Base-by-base conservation (phyloP, 2,113 vertebrate genomes). In the Thamnaconus septentrionalis region DNA sequence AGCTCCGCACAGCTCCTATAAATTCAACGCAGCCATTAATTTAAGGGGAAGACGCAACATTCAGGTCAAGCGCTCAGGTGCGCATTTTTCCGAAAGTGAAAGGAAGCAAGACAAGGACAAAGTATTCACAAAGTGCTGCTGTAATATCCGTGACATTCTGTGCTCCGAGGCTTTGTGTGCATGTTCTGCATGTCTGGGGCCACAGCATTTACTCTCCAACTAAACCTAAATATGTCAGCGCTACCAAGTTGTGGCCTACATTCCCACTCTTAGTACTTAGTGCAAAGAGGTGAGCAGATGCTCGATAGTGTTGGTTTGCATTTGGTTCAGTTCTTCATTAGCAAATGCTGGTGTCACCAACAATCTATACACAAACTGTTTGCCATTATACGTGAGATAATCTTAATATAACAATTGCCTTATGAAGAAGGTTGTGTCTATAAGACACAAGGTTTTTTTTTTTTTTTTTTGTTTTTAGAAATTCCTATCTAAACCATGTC, bases 1-100 rank as follows among this genome's bases (percentile, higher is more conserved):
- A 98, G 94, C 91, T 99, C 96, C 85, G 94, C 93, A 92, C 96
- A 99, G 92, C 95, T 99, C 95, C 97, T 99, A 87, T 53, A 10
- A 73, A 82, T 60, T 11, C 64, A 81, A 82, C 64, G 77, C 65
- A 83, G 63, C 31, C 56, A 59, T 76, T 85, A 76, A 63, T 79
- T 79, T 80, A 70, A 66, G 52, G n/a, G 18, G 18, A 31, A 31
- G 18, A 31, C 18, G 44, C 54, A 47, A 75, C 40, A 89, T 84
- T 76, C 81, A 73, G 82, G 76, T 82, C 77, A 85, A 69, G 80
- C 76, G 69, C 78, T 61, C 53, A 58, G 44, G 56, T 8, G 61
- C 51, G 51, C 42, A 54, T 44, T 8, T 50, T n/a, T n/a, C 48
- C 48, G 67, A 73, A 55, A 31, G 18, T 31, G 44, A 71, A 59